Percentiles rank a stretch among this genome's conserved stretches.
Conservation (phyloP, 2,113 vertebrate genomes). For the Bucco capensis region DNA sequence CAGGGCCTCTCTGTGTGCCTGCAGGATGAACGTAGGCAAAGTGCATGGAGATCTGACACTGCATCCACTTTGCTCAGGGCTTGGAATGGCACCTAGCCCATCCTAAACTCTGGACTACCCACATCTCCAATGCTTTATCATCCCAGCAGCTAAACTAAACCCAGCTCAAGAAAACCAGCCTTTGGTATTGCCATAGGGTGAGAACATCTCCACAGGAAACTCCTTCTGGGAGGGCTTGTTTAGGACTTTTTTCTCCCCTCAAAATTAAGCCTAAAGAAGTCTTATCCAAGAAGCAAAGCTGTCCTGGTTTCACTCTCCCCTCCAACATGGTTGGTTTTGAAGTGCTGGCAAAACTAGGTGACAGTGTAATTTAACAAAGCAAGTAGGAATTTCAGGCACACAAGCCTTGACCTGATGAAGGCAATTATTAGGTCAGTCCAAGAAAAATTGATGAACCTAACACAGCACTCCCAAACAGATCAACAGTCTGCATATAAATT, state of each 20-base stretch:
- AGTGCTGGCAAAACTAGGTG: neutral
- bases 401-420: neutral
- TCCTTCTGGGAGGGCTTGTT: neutral
- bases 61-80: neutral
- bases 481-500: constrained; percentile 16
- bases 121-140: no score
- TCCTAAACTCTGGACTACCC: no score
- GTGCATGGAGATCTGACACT: neutral
- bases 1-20: neutral
- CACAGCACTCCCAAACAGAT: constrained; percentile 11
- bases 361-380: neutral
- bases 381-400: neutral
- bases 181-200: neutral
- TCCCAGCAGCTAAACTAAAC: no score
- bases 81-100: no score
- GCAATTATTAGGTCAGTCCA: constrained; percentile 13
- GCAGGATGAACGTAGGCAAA: neutral
- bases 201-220: neutral
- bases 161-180: neutral
- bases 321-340: neutral
- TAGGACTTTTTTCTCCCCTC: fast-evolving
- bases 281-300: neutral
- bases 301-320: neutral
- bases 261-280: neutral
- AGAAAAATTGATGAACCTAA: constrained; percentile 31